A percentile compares a stretch with the other conserved stretches of the same genome.
Evolutionary conservation across 2,888 invertebrate genomes (phyloP).

Genomic region (Phortica magna): DNA sequence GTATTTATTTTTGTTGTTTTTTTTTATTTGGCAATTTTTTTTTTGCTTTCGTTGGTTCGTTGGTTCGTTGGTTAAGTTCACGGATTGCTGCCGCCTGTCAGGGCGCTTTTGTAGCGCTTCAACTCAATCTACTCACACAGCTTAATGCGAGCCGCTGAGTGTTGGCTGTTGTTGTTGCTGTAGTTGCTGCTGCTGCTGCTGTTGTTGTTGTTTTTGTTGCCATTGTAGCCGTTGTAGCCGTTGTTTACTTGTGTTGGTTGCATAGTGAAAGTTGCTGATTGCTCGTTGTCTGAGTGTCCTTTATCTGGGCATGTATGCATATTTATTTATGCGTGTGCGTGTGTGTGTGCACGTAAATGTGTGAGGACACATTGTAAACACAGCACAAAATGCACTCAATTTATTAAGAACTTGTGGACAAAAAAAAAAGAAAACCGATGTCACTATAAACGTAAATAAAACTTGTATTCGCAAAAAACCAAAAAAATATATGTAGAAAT

Average conservation of each 20-base stretch:
- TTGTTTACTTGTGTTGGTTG: constrained; percentile 6
- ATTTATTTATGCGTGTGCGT: constrained; percentile 11
- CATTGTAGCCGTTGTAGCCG: not conserved
- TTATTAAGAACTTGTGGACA: constrained; percentile 33
- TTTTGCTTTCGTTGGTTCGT: not conserved
- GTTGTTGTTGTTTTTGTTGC: constrained; percentile 13
- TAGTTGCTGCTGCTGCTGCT: constrained; percentile 13
- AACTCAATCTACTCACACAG: constrained; percentile 29
- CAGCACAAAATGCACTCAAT: constrained; percentile 39
- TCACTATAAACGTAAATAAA: not conserved
- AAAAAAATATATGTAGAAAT: not conserved
- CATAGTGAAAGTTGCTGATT: constrained; percentile 60
- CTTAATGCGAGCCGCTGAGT: not conserved
- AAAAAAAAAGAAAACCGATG: not conserved
- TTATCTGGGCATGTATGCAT: constrained; percentile 27
- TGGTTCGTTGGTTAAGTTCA: not conserved
- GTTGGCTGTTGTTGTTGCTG: constrained; percentile 27
- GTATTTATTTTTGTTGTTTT: constrained; percentile 3
- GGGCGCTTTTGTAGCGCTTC: constrained; percentile 24
- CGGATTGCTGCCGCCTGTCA: not conserved
- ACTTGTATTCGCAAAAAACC: not conserved
- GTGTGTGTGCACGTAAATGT: too few relatives aligned
- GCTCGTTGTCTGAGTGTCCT: constrained; percentile 36
- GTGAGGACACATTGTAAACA: constrained; percentile 24
- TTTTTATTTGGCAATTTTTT: not conserved